Base-by-base conservation (phyloP, 2,113 vertebrate genomes). In the Coturnix japonica region DNA sequence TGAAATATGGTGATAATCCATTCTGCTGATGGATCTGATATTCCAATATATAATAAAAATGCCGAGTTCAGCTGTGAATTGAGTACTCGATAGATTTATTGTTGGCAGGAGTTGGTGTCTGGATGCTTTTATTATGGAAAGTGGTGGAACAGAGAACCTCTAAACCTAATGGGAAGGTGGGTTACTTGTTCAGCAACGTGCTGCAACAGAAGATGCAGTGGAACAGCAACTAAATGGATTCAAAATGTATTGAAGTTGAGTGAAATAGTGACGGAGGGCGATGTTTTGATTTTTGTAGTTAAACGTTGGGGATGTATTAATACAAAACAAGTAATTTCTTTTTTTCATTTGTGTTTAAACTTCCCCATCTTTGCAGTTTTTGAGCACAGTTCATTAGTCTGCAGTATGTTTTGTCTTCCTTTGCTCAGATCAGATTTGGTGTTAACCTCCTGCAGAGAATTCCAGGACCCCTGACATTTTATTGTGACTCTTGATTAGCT, bases 401-500 rank as follows among this genome's bases (percentile, higher is more conserved):
- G 20, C 65, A 41, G 71, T 37, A 8, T 92, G 83, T 94, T 96
- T 96, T 95, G 87, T 95, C 91, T 93, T 89, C 71, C 85, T 90
- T 89, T 80, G 53, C 89, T 93, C 1, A 0, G 67, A 89, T 95
- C 87, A 92, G 10, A 91, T 95, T 94, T 90, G 86, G 72, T 78
- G 95, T 97, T 96, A 95, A 92, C 94, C 90, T 95, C 96, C 92
- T 91, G 91, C 56, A 18, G 95, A 95, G 96, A 93, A 92, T 96
- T 92, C 91, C 91, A 95, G 89, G 93, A 96, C 95, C 91, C 85
- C 90, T 94, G 94, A 96, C 94, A 95, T 91, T 96, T 96, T 95
- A 95, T 96, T 97, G 92, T 96, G 93, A 92, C 89, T 97, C 92
- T 95, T 95, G 92, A 96, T 96, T 96, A 96, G 95, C 92, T 95